Conservation (phyloP, 2,113 vertebrate genomes). For the Myocastor coypus region DNA sequence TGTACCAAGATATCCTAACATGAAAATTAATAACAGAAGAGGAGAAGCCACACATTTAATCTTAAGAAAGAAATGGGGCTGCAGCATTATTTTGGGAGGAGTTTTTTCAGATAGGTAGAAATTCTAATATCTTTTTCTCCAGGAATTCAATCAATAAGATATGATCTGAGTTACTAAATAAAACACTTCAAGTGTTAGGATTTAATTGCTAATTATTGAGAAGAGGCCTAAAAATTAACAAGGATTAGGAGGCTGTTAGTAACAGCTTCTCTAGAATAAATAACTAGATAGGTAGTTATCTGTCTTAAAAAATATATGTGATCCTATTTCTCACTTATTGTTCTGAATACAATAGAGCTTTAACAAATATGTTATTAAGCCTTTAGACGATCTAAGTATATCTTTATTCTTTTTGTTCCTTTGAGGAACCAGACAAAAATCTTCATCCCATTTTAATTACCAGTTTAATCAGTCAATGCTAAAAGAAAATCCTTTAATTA, state of each 20-base stretch:
- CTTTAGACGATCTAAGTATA: conserved; percentile 43
- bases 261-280: neutral
- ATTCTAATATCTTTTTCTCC: conserved; percentile 7
- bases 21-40: conserved; percentile 48
- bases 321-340: conserved; percentile 57
- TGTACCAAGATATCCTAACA: neutral
- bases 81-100: neutral
- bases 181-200: conserved; percentile 10
- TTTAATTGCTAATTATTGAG: conserved; percentile 59
- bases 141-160: neutral
- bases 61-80: neutral
- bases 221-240: conserved; percentile 50
- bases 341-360: conserved; percentile 52
- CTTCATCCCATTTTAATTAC: conserved; percentile 65
- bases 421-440: conserved; percentile 60
- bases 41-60: conserved; percentile 3
- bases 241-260: neutral
- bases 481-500: conserved; percentile 70
- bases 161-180: conserved; percentile 16
- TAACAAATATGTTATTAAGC: conserved; percentile 18
- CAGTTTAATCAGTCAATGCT: conserved; percentile 68
- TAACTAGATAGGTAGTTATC: neutral
- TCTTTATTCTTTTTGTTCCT: conserved; percentile 37
- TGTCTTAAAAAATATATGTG: conserved; percentile 22
- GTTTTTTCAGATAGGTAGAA: neutral